phyloP scores from a whole-genome alignment of 2,113 vertebrate genomes.

The Heterotis niloticus region DNA sequence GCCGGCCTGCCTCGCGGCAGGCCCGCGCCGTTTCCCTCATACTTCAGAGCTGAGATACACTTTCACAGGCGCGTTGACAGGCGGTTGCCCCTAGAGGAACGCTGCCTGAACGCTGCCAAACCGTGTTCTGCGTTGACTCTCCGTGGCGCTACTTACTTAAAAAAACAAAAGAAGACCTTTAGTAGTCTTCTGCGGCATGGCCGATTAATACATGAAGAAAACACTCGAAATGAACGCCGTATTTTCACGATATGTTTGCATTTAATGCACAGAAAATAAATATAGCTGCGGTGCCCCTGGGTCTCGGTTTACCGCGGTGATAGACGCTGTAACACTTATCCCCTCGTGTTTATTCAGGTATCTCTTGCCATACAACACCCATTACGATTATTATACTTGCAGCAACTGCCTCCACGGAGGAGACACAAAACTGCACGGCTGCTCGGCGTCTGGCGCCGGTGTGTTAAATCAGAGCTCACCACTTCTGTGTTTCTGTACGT shows the following conservation, averaged over 20 bases:
- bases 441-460: neutral
- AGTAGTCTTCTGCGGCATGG: neutral
- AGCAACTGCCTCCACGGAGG: neutral
- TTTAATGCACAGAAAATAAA: neutral
- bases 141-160: no score
- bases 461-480: neutral
- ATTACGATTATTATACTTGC: neutral
- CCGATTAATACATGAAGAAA: neutral
- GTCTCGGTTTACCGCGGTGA: neutral
- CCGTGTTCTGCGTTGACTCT: neutral
- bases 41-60: no score
- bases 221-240: neutral
- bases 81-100: no score
- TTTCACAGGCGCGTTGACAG: no score
- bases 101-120: no score
- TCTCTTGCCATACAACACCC: neutral
- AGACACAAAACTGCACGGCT: no score
- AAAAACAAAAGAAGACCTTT: neutral
- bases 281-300: neutral
- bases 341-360: neutral
- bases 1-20: no score
- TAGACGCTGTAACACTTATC: neutral
- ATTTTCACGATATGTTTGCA: neutral
- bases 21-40: no score
- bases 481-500: neutral